Conservation (phyloP, 2,888 invertebrate species). For the Melanostoma scalare region DNA sequence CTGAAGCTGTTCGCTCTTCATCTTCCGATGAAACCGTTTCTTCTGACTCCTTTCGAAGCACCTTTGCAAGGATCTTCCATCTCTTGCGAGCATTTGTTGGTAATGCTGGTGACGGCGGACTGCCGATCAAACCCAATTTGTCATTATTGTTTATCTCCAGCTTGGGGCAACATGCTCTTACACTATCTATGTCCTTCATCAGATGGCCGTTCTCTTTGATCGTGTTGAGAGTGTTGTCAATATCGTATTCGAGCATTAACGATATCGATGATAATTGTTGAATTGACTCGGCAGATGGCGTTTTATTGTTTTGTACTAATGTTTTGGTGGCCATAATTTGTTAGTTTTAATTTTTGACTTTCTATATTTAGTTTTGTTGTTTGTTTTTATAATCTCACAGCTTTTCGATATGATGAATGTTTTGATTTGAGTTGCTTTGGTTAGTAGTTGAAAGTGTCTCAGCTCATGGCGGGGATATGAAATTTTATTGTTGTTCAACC, state of each 20-base stretch:
- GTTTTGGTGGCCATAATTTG: conserved; percentile 69
- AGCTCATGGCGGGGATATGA: conserved; percentile 34
- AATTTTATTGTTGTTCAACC: neutral
- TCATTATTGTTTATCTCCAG: conserved; percentile 71
- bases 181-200: conserved; percentile 65
- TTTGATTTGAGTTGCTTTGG: conserved; percentile 62
- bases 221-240: conserved; percentile 81
- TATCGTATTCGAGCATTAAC: conserved; percentile 81
- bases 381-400: conserved; percentile 38
- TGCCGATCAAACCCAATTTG: conserved; percentile 33
- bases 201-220: conserved; percentile 79
- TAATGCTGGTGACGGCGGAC: conserved; percentile 78
- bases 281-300: conserved; percentile 67
- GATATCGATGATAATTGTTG: conserved; percentile 78
- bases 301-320: conserved; percentile 66
- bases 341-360: conserved; percentile 17
- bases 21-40: conserved; percentile 80
- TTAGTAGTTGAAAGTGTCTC: conserved; percentile 6
- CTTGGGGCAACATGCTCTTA: conserved; percentile 44
- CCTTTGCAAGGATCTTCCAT: conserved; percentile 88
- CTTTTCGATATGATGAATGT: conserved; percentile 64
- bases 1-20: conserved; percentile 83
- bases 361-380: conserved; percentile 24
- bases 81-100: conserved; percentile 85
- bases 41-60: conserved; percentile 83